These are phyloP conservation scores for Poeciliopsis presidionis DNA, from an alignment of 2,797 vertebrate genomes.

Conservation along the genomic window DNA sequence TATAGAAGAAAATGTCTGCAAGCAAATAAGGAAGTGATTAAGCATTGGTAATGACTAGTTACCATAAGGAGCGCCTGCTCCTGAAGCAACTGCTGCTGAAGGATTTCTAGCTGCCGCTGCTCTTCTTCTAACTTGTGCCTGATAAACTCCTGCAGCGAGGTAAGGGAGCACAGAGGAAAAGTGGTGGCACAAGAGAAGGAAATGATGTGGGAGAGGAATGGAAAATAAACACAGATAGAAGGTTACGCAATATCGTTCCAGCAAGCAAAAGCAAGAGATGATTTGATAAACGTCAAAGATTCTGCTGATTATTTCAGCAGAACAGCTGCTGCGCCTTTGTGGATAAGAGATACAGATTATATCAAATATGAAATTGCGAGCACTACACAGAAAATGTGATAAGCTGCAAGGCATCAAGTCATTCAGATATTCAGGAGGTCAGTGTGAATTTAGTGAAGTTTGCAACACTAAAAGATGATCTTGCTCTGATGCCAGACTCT, in stretches of 20 bases:
- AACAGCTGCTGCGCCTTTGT: neutral
- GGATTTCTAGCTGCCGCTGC: conserved; percentile 94
- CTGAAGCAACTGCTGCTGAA: conserved; percentile 96
- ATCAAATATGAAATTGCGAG: neutral
- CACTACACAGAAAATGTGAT: neutral
- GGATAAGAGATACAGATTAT: neutral
- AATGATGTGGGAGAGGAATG: conserved; percentile 15
- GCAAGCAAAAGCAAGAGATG: conserved; percentile 23
- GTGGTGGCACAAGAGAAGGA: conserved; percentile 38
- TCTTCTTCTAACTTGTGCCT: conserved; percentile 96
- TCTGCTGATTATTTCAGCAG: neutral
- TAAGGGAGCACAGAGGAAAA: conserved; percentile 47
- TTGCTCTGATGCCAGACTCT: conserved; percentile 58
- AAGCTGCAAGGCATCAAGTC: neutral
- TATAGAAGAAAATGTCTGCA: conserved; percentile 16
- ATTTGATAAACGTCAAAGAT: conserved; percentile 6
- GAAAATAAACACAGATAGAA: conserved; percentile 28
- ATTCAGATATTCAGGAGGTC: conserved; percentile 7
- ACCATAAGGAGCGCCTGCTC: conserved; percentile 96
- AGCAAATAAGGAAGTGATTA: conserved; percentile 35
- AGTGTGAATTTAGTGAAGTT: conserved; percentile 10
- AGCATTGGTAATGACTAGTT: conserved; percentile 64
- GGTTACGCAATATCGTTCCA: conserved; percentile 38
- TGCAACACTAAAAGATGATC: conserved; percentile 34
- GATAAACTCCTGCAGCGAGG: conserved; percentile 90